phyloP scores from a whole-genome alignment of 2,113 vertebrate species.

The Gnathonemus longibarbis region DNA sequence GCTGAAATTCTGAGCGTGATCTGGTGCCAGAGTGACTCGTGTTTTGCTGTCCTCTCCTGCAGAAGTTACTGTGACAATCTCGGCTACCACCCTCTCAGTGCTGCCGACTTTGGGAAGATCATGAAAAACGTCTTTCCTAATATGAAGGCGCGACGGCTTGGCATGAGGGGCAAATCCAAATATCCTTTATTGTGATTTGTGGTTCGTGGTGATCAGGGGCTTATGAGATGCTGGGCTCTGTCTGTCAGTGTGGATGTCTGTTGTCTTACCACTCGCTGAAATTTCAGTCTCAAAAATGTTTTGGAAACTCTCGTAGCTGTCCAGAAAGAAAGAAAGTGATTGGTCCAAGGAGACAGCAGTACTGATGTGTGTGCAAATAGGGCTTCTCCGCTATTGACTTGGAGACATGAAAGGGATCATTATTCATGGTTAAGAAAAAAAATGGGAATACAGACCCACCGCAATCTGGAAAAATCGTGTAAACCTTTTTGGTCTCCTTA shows the following conservation, averaged over 20 bases:
- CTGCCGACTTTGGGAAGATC: constrained; percentile 98
- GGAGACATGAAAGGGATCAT: background rate
- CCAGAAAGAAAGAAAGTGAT: background rate
- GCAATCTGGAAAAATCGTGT: background rate
- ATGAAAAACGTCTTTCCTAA: constrained; percentile 99
- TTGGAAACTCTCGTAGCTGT: background rate
- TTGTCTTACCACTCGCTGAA: background rate
- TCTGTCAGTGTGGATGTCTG: background rate
- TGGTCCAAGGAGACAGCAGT: background rate
- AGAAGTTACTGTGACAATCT: constrained; percentile 99
- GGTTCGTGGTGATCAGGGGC: background rate
- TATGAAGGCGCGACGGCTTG: constrained; percentile 97
- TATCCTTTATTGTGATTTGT: constrained; percentile 77
- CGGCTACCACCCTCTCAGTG: constrained; percentile 95
- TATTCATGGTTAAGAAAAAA: background rate
- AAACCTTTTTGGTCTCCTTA: background rate
- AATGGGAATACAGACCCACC: background rate
- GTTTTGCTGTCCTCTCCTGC: constrained; percentile 37
- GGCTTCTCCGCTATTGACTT: background rate
- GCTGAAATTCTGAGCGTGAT: background rate
- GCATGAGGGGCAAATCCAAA: constrained; percentile 99
- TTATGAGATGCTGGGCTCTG: background rate
- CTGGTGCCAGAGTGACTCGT: background rate
- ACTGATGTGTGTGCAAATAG: background rate
- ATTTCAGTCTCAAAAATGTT: background rate